Evolutionary conservation across 2,797 vertebrate genomes (phyloP).

Genomic region (Jordanella pulchra): DNA sequence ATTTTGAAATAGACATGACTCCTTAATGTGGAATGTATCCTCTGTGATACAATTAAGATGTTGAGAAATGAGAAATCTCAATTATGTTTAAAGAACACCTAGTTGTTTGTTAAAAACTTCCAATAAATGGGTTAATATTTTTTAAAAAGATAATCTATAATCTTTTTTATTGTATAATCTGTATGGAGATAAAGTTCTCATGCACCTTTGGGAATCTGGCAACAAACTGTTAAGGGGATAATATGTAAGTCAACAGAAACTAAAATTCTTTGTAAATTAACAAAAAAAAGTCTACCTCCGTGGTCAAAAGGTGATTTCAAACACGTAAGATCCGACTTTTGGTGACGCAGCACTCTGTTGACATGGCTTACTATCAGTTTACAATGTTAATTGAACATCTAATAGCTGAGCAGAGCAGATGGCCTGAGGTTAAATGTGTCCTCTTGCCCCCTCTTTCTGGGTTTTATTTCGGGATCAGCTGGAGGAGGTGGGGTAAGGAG

Average conservation of each 20-base stretch:
- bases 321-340: conserved; percentile 40
- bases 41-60: neutral
- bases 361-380: conserved; percentile 71
- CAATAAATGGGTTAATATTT: no score
- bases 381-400: conserved; percentile 74
- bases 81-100: neutral
- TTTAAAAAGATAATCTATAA: no score
- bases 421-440: conserved; percentile 61
- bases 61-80: neutral
- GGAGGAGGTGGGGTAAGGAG: conserved; percentile 57
- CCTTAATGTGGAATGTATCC: neutral
- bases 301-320: conserved; percentile 36
- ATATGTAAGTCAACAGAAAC: conserved; percentile 58
- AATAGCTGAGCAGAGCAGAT: conserved; percentile 70
- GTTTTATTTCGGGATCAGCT: conserved; percentile 72
- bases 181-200: conserved; percentile 7
- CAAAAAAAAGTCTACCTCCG: conserved; percentile 51
- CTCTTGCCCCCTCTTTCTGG: conserved; percentile 45
- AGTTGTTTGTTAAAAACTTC: neutral
- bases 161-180: neutral
- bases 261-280: conserved; percentile 60
- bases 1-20: neutral
- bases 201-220: conserved; percentile 48
- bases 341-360: conserved; percentile 60
- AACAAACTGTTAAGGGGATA: conserved; percentile 17